These are phyloP conservation scores for Phallusia fumigata DNA, from an alignment of 23 tunicate species.

Conservation along the genomic window DNA sequence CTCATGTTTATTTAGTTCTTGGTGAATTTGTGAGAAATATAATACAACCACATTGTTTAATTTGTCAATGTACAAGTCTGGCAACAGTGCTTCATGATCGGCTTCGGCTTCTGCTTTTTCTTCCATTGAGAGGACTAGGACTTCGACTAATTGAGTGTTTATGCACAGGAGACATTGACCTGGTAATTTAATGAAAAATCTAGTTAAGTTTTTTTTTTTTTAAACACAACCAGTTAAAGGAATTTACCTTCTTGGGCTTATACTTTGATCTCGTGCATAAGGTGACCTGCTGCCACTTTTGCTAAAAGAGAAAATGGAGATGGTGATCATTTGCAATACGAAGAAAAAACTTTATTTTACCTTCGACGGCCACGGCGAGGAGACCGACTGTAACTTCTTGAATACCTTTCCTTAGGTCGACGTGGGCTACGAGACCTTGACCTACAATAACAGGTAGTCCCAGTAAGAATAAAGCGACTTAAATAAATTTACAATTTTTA, in stretches of 20 bases:
- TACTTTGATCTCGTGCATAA: not conserved
- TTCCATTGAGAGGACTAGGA: slow-evolving; percentile 8
- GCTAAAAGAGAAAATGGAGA: not conserved
- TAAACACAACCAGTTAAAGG: not conserved
- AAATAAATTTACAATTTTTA: too few species aligned
- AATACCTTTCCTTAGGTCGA: slow-evolving; percentile 3
- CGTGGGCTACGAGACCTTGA: slow-evolving; percentile 43
- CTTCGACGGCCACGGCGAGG: not conserved
- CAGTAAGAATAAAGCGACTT: too few species aligned
- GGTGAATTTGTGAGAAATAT: not conserved
- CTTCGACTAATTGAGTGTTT: not conserved
- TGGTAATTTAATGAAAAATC: not conserved
- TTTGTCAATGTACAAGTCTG: not conserved
- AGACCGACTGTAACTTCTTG: slow-evolving; percentile 5
- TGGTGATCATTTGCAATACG: not conserved
- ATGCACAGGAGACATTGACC: slow-evolving; percentile 4
- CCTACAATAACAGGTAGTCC: not conserved
- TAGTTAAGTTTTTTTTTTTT: not conserved
- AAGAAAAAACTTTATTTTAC: not conserved
- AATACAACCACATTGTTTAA: not conserved
- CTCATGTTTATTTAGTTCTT: too few species aligned
- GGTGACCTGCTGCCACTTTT: slow-evolving; percentile 5
- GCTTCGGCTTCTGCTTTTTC: slow-evolving; percentile 3
- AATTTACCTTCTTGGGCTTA: slow-evolving; percentile 15
- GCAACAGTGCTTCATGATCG: slow-evolving; percentile 8